A percentile compares a stretch with the other conserved stretches of the same genome.
Conservation (phyloP, 2,797 vertebrate genomes). For the Alfaro cultratus region DNA sequence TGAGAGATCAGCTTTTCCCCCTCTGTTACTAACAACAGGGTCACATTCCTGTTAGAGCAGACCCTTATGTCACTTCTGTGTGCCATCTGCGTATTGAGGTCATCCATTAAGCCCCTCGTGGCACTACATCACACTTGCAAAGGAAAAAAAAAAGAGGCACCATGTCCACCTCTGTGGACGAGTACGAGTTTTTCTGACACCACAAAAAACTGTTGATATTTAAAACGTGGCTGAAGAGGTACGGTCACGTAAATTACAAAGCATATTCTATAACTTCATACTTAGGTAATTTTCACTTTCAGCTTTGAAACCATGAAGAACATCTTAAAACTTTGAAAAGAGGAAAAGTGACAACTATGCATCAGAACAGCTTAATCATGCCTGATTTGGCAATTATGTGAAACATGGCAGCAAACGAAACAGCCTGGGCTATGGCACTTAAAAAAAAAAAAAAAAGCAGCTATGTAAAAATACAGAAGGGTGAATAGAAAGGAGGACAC, state of each 20-base stretch:
- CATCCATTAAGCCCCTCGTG: slow-evolving; percentile 69
- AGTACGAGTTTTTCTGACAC: slow-evolving; percentile 39
- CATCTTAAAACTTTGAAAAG: slow-evolving; percentile 12
- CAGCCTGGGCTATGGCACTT: slow-evolving; percentile 53
- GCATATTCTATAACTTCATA: neutral
- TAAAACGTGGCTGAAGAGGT: neutral
- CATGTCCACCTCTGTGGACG: slow-evolving; percentile 19
- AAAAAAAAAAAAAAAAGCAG: slow-evolving; percentile 22
- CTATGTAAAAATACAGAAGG: neutral
- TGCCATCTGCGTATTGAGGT: slow-evolving; percentile 74
- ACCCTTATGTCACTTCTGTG: slow-evolving; percentile 59
- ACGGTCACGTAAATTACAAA: neutral
- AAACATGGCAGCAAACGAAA: slow-evolving; percentile 51
- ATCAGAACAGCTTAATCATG: slow-evolving; percentile 59
- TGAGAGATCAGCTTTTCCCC: slow-evolving; percentile 34
- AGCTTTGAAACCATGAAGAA: neutral
- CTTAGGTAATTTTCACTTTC: neutral
- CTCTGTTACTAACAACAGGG: slow-evolving; percentile 11
- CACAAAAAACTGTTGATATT: slow-evolving; percentile 15
- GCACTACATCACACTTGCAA: slow-evolving; percentile 18
- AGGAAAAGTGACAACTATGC: slow-evolving; percentile 27
- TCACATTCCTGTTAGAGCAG: slow-evolving; percentile 14
- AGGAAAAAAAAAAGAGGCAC: slow-evolving; percentile 11
- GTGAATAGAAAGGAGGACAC: neutral
- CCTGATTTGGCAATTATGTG: slow-evolving; percentile 61